These are phyloP conservation scores for Xylota sylvarum DNA, from an alignment of 2,888 invertebrate genomes.

Conservation along the genomic window DNA sequence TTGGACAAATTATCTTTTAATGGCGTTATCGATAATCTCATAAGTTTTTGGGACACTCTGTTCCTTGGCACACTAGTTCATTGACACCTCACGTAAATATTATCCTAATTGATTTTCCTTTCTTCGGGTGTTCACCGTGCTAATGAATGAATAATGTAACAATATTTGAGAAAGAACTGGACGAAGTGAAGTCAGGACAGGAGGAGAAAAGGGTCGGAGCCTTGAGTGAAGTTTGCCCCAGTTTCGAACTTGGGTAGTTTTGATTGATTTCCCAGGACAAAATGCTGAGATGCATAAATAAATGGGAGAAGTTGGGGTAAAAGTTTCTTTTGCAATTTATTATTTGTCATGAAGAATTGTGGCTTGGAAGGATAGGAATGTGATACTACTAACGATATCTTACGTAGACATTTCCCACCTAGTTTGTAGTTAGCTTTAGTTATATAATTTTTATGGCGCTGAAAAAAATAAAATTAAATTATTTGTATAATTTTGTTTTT, in stretches of 20 bases:
- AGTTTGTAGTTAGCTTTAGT: background rate
- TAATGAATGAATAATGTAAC: constrained; percentile 58
- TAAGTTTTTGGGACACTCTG: background rate
- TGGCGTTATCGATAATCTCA: constrained; percentile 7
- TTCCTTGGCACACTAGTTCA: background rate
- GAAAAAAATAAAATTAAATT: background rate
- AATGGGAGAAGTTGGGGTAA: constrained; percentile 1
- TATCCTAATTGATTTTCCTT: constrained; percentile 15
- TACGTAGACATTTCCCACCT: background rate
- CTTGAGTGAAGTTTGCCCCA: constrained; percentile 52
- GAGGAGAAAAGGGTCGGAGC: constrained; percentile 22
- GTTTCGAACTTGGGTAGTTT: constrained; percentile 58
- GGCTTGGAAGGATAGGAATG: background rate
- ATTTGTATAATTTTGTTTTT: background rate
- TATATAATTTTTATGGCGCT: background rate
- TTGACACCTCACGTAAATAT: constrained; percentile 20
- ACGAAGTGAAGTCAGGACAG: background rate
- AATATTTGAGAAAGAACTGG: background rate
- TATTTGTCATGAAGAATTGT: constrained; percentile 8
- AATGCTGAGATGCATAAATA: constrained; percentile 45
- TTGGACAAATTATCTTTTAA: background rate
- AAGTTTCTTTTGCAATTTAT: constrained; percentile 46
- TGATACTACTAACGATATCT: background rate
- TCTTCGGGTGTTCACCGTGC: background rate
- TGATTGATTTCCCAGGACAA: constrained; percentile 74